Conservation (phyloP, 2,888 invertebrate genomes). For the Helicoverpa assulta region DNA sequence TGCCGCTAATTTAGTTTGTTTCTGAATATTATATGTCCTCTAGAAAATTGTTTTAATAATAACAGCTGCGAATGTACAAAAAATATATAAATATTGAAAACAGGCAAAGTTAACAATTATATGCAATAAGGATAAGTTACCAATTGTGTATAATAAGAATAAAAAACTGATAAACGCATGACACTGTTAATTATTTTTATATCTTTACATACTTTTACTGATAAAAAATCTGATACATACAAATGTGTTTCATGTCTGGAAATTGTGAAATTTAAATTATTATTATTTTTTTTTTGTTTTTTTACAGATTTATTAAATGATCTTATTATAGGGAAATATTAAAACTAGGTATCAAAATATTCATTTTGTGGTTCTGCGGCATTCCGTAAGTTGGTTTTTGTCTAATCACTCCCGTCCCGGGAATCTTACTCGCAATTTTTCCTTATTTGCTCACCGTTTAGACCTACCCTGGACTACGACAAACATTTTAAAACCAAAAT, state of each 20-base stretch:
- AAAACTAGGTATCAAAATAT: too few relatives aligned
- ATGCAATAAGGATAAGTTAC: not conserved
- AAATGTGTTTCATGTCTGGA: slow-evolving; percentile 9
- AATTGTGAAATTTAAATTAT: slow-evolving; percentile 43
- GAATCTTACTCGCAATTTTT: too few relatives aligned
- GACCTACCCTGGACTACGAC: too few relatives aligned
- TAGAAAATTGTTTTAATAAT: slow-evolving; percentile 2
- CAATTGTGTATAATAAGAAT: not conserved
- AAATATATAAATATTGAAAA: not conserved
- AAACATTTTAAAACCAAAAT: too few relatives aligned
- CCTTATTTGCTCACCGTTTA: too few relatives aligned
- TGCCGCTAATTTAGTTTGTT: not conserved
- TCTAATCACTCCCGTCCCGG: too few relatives aligned
- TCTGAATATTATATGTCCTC: slow-evolving; percentile 6
- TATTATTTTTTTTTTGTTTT: too few relatives aligned
- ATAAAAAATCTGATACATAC: slow-evolving; percentile 21
- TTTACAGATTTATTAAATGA: too few relatives aligned
- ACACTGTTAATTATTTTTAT: slow-evolving; percentile 14
- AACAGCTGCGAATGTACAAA: not conserved
- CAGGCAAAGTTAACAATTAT: slow-evolving; percentile 5
- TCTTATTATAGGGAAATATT: too few relatives aligned
- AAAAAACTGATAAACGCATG: not conserved
- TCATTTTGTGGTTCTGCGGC: too few relatives aligned
- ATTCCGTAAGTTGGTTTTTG: too few relatives aligned
- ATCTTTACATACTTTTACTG: slow-evolving; percentile 22